Base-by-base conservation (phyloP, 2,797 vertebrate genomes). In the Coccyzus lansbergi region DNA sequence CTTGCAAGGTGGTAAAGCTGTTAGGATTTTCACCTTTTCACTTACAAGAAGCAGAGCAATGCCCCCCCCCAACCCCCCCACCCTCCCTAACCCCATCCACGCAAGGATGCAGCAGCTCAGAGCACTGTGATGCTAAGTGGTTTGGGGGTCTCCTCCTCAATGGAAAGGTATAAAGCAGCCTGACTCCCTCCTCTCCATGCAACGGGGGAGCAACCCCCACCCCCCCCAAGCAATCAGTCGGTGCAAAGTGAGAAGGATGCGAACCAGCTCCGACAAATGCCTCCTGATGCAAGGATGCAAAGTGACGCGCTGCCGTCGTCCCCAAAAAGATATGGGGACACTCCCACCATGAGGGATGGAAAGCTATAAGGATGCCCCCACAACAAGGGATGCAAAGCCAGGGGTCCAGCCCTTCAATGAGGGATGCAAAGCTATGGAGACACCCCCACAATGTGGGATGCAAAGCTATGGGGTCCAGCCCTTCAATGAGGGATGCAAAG, bases 211-310 rank as follows among this genome's bases (percentile, higher is more conserved):
- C 44, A 44, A 49, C 15, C 28, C n/a, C n/a, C n/a, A n/a, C 34
- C 15, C 46, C 62, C 8, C 2, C 12, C 1, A 6, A 17, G 3
- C 7, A 8, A 6, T 2, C 36, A 29, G 79, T 1, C 29, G 21
- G 22, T 65, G 67, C 33, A 7, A 53, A 40, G 63, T 22, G 81
- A 25, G 1, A 4, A n/a, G 60, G 36, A 42, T 42, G 40, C 40
- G 42, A 42, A 42, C 11, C 40, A 42, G 40, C 40, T n/a, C n/a
- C n/a, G n/a, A n/a, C n/a, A n/a, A n/a, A n/a, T 15, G 40, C 11
- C 15, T 42, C 40, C 40, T 15, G 15, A 42, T 42, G 44, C 55
- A 17, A 10, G 42, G 72, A 18, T 40, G 69, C 3, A 28, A 52
- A 51, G 69, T 11, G 48, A 52, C 69, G 58, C 33, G 42, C 58